Evolutionary conservation across 2,888 invertebrate genomes (phyloP).

Genomic region (Lypha dubia): DNA sequence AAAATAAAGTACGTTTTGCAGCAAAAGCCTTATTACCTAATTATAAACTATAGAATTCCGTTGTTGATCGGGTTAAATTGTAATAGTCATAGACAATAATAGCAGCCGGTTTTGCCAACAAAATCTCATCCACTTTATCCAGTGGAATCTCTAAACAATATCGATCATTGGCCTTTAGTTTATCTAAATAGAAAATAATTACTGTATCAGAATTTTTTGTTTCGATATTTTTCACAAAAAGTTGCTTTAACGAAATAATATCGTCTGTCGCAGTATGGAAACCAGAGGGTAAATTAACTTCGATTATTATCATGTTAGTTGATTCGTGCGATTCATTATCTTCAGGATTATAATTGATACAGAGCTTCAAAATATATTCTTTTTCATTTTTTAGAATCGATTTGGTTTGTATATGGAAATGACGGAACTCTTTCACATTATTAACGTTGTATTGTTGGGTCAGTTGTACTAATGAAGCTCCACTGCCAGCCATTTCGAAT

Average conservation of each 20-base stretch:
- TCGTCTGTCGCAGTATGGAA: slow-evolving; percentile 83
- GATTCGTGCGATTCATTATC: not conserved
- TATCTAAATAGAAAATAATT: slow-evolving; percentile 38
- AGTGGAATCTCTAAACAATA: slow-evolving; percentile 93
- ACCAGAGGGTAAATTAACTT: slow-evolving; percentile 93
- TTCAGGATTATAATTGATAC: not conserved
- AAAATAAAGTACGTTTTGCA: no score
- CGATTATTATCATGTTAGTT: slow-evolving; percentile 85
- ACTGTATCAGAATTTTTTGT: slow-evolving; percentile 27
- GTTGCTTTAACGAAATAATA: not conserved
- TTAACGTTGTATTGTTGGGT: slow-evolving; percentile 91
- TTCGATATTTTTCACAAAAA: slow-evolving; percentile 15
- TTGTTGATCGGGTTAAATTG: slow-evolving; percentile 86
- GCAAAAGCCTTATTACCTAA: no score
- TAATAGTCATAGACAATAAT: slow-evolving; percentile 95
- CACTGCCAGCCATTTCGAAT: slow-evolving; percentile 89
- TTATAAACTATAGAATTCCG: slow-evolving; percentile 76
- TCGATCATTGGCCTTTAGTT: not conserved
- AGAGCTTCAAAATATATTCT: slow-evolving; percentile 2
- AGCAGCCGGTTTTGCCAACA: slow-evolving; percentile 92
- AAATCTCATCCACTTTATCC: slow-evolving; percentile 92
- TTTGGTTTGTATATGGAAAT: slow-evolving; percentile 19
- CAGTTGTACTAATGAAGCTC: slow-evolving; percentile 89
- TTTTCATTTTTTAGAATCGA: not conserved
- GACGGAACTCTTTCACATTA: slow-evolving; percentile 91